phyloP scores from a whole-genome alignment of 2,888 invertebrate genomes.

The Trichopoda pennipes region DNA sequence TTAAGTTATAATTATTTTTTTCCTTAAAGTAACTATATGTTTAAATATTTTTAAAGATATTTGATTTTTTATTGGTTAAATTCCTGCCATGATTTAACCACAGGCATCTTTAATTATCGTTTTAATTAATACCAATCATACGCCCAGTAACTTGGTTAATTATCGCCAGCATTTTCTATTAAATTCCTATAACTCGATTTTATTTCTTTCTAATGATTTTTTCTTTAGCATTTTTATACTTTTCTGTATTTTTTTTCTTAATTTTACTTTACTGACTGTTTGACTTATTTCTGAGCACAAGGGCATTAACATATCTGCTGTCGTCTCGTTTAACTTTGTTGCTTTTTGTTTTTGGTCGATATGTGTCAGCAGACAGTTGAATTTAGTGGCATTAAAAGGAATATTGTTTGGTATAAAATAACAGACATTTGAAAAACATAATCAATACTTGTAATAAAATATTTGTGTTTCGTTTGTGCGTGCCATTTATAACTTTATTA shows the following conservation, averaged over 20 bases:
- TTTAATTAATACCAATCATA: slow-evolving; percentile 38
- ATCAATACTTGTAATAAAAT: slow-evolving; percentile 13
- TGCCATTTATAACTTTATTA: not conserved
- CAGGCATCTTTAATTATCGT: no score
- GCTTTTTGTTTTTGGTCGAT: not conserved
- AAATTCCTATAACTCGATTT: not conserved
- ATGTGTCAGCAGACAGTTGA: slow-evolving; percentile 20
- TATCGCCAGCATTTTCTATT: not conserved
- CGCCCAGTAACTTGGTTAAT: not conserved
- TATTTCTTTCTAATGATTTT: not conserved
- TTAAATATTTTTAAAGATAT: no score
- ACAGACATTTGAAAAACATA: not conserved
- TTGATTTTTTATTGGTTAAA: no score
- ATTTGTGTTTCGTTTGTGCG: not conserved
- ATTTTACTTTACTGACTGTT: slow-evolving; percentile 13
- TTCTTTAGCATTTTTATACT: not conserved
- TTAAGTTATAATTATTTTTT: no score
- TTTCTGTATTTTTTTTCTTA: not conserved
- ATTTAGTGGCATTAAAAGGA: not conserved
- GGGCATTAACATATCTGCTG: not conserved
- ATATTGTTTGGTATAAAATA: not conserved
- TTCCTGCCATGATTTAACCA: no score
- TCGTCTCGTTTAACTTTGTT: not conserved
- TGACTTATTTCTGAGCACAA: not conserved
- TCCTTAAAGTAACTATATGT: no score